phyloP scores from a whole-genome alignment of 2,797 vertebrate species.

The Ptychadena robeensis region DNA sequence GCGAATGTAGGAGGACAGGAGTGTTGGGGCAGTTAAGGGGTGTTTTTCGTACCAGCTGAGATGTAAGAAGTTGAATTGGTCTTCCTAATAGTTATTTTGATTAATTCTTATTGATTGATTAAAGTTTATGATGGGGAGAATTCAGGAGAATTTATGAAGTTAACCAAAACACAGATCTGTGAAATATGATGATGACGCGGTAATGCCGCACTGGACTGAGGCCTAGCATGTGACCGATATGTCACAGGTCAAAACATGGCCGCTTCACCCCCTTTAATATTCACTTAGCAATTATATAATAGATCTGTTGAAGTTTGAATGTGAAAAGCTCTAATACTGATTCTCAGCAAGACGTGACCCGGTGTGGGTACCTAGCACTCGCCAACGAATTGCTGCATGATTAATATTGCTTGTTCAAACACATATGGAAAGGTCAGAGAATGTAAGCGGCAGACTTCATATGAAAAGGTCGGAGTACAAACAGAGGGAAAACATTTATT shows the following conservation, averaged over 20 bases:
- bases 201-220: neutral
- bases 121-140: no score
- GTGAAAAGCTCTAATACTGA: neutral
- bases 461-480: constrained; percentile 1
- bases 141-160: no score
- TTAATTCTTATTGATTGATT: no score
- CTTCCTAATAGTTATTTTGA: no score
- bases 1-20: no score
- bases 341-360: neutral
- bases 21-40: no score
- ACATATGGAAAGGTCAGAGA: constrained; percentile 32
- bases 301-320: neutral
- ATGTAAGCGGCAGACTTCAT: constrained; percentile 19
- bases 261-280: neutral
- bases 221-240: neutral
- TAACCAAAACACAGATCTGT: no score
- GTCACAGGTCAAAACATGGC: neutral
- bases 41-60: no score
- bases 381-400: constrained; percentile 21
- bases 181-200: no score
- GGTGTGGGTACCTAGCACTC: neutral
- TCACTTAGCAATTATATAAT: neutral
- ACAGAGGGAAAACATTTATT: constrained; percentile 20
- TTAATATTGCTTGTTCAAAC: constrained; percentile 34
- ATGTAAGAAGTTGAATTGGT: no score